Conservation (phyloP, 2,888 invertebrate species). For the Drosophila picticornis region DNA sequence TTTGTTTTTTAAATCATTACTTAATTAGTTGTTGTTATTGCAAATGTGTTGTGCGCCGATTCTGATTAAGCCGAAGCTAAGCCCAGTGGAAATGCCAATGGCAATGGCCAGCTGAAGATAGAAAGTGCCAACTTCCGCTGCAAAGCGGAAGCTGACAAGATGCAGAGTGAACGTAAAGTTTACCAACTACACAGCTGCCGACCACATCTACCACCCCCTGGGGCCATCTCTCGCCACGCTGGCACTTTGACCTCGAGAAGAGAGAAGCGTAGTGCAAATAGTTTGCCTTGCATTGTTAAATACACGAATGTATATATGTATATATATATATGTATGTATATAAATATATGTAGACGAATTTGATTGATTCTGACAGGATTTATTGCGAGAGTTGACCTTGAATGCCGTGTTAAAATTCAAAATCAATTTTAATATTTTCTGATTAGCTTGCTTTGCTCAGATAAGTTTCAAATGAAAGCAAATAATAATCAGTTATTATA, state of each 20-base stretch:
- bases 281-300: background rate
- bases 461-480: background rate
- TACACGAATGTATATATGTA: background rate
- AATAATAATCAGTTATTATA: background rate
- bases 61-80: constrained; percentile 44
- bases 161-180: background rate
- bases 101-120: background rate
- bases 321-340: background rate
- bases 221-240: background rate
- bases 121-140: background rate
- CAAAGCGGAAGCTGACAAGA: constrained; percentile 4
- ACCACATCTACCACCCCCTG: background rate
- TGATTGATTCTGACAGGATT: background rate
- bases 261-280: background rate
- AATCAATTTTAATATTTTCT: background rate
- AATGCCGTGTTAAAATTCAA: background rate
- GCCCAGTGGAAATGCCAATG: constrained; percentile 8
- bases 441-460: background rate
- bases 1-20: constrained; percentile 42
- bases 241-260: constrained; percentile 1
- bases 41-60: constrained; percentile 43
- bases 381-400: background rate
- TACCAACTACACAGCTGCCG: background rate
- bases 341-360: background rate
- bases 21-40: constrained; percentile 52